Evolutionary conservation across 2,797 vertebrate species (phyloP).

Genomic region (Sebastes paucispinis): DNA sequence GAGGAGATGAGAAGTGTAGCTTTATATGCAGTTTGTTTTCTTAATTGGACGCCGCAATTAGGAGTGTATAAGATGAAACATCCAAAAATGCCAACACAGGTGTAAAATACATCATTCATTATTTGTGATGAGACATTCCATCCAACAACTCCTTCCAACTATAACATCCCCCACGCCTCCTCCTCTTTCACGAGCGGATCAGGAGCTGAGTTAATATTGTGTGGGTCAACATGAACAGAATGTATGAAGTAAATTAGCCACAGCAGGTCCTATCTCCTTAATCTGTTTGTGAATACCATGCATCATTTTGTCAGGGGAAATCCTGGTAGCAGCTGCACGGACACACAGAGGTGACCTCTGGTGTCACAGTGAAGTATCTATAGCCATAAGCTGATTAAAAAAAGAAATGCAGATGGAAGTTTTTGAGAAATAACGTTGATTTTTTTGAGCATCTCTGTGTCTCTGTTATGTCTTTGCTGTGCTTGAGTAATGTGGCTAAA

Average conservation of each 20-base stretch:
- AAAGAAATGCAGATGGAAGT: too few relatives aligned
- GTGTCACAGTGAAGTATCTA: too few relatives aligned
- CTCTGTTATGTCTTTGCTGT: too few relatives aligned
- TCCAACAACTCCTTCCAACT: background rate
- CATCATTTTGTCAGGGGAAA: too few relatives aligned
- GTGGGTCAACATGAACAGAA: background rate
- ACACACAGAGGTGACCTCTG: too few relatives aligned
- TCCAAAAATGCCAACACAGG: background rate
- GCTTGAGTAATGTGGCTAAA: accelerated
- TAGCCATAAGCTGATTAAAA: too few relatives aligned
- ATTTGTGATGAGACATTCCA: background rate
- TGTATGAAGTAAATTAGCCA: background rate
- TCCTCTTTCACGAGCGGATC: background rate
- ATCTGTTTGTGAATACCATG: too few relatives aligned
- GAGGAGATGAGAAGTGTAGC: background rate
- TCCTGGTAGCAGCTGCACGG: too few relatives aligned
- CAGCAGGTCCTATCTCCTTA: too few relatives aligned
- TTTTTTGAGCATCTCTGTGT: too few relatives aligned
- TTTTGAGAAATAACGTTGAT: too few relatives aligned
- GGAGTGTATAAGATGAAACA: background rate
- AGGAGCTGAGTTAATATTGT: background rate
- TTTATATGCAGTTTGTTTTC: background rate
- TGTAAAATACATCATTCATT: background rate
- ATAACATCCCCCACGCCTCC: background rate
- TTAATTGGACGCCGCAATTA: slow-evolving; percentile 7